A percentile compares a stretch with the other conserved stretches of the same genome.
phyloP scores from a whole-genome alignment of 2,888 invertebrate species.

The Alentia gelatinosa region DNA sequence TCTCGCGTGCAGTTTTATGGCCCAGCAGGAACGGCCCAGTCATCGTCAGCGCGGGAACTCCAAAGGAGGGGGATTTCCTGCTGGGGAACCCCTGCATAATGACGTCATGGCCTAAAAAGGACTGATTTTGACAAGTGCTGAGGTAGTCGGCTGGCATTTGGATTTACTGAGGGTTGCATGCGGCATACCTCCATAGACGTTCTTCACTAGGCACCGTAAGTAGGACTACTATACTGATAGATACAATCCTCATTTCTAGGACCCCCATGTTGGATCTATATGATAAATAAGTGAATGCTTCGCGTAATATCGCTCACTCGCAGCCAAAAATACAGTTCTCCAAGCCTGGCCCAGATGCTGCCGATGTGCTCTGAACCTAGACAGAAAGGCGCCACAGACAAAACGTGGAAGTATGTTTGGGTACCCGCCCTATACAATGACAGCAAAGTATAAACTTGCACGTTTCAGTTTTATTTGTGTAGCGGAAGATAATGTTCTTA shows the following conservation, averaged over 20 bases:
- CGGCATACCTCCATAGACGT: neutral
- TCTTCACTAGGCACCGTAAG: neutral
- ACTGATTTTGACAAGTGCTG: neutral
- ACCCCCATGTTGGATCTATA: neutral
- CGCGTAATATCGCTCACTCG: slow-evolving; percentile 24
- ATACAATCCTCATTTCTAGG: too few species aligned
- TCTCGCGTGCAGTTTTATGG: too few species aligned
- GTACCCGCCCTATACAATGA: too few species aligned
- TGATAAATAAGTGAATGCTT: neutral
- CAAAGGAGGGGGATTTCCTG: neutral
- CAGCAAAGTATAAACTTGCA: too few species aligned
- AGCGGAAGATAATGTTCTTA: too few species aligned
- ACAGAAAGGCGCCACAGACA: too few species aligned
- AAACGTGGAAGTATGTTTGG: too few species aligned
- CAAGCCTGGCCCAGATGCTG: neutral
- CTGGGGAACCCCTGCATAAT: neutral
- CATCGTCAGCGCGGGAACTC: neutral
- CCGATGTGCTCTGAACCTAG: neutral
- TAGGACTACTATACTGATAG: neutral
- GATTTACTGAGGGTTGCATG: neutral
- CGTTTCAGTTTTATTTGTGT: too few species aligned
- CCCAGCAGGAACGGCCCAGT: too few species aligned
- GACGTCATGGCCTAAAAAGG: neutral
- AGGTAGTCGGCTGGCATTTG: neutral
- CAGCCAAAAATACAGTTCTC: neutral